Percentiles rank a stretch among this genome's conserved stretches.
Evolutionary conservation across 2,797 vertebrate species (phyloP).

Genomic region (Oreonectes daqikongensis): DNA sequence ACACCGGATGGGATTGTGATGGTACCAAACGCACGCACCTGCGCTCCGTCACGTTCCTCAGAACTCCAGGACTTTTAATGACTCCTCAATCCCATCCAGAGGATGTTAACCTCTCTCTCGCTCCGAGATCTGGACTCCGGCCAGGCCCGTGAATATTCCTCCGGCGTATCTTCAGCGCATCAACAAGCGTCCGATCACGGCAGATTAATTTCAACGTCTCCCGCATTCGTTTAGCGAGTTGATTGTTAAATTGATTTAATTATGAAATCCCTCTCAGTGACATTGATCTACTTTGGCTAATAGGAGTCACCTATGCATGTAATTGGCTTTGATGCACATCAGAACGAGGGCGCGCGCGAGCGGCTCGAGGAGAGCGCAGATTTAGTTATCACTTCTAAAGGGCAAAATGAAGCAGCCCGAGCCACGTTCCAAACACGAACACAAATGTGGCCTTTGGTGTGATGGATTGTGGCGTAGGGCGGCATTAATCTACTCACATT

Average conservation of each 20-base stretch:
- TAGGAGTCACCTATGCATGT: conserved; percentile 61
- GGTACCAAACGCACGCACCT: not conserved
- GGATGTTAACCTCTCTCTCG: conserved; percentile 15
- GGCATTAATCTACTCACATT: conserved; percentile 42
- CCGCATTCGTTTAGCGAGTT: conserved; percentile 53
- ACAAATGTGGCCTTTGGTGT: conserved; percentile 53
- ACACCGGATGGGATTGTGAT: too few species aligned
- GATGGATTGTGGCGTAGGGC: conserved; percentile 47
- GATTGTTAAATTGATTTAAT: conserved; percentile 68
- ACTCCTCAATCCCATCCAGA: not conserved
- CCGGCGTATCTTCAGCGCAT: not conserved
- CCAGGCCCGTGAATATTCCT: conserved; percentile 19
- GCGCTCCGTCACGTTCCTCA: not conserved
- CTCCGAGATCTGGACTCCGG: not conserved
- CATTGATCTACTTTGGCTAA: conserved; percentile 63
- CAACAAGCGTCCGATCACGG: conserved; percentile 38
- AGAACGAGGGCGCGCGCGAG: conserved; percentile 24
- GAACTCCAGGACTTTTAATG: not conserved
- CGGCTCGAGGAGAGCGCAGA: conserved; percentile 16
- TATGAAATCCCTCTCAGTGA: conserved; percentile 60
- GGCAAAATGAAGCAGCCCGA: conserved; percentile 42
- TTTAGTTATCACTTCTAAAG: conserved; percentile 53
- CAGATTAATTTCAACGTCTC: conserved; percentile 59
- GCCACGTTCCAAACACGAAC: conserved; percentile 15
- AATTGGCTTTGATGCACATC: conserved; percentile 63